phyloP scores from a whole-genome alignment of 2,888 invertebrate genomes.

The Cataglyphis albicans region DNA sequence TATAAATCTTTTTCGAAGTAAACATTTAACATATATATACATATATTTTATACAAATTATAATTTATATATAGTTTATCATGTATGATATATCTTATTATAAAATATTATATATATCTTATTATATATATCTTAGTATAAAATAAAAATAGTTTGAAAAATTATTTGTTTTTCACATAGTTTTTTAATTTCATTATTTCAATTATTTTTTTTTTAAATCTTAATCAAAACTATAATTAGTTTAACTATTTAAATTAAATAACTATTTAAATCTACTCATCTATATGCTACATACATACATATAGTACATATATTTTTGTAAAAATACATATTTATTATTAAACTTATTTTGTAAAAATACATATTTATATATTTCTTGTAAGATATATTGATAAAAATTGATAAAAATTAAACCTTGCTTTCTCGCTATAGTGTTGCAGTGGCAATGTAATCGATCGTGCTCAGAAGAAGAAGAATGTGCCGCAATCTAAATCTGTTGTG shows the following conservation, averaged over 20 bases:
- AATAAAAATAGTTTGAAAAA: not conserved
- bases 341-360: not conserved
- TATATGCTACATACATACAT: not conserved
- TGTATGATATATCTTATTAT: not conserved
- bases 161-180: not conserved
- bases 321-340: not conserved
- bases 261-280: not conserved
- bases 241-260: too few species aligned
- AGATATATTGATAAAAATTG: not conserved
- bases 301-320: conserved; percentile 6
- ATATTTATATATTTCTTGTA: not conserved
- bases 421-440: conserved; percentile 79
- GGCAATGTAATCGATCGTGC: conserved; percentile 83
- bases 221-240: not conserved
- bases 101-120: too few species aligned
- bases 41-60: not conserved
- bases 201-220: not conserved
- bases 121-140: not conserved
- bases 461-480: conserved; percentile 82
- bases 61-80: not conserved
- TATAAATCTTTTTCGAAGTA: not conserved
- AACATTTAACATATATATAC: not conserved
- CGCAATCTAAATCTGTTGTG: conserved; percentile 82
- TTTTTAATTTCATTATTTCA: not conserved
- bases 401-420: conserved; percentile 17